phyloP scores from a whole-genome alignment of 2,113 vertebrate genomes.

The Phodopus roborovskii region DNA sequence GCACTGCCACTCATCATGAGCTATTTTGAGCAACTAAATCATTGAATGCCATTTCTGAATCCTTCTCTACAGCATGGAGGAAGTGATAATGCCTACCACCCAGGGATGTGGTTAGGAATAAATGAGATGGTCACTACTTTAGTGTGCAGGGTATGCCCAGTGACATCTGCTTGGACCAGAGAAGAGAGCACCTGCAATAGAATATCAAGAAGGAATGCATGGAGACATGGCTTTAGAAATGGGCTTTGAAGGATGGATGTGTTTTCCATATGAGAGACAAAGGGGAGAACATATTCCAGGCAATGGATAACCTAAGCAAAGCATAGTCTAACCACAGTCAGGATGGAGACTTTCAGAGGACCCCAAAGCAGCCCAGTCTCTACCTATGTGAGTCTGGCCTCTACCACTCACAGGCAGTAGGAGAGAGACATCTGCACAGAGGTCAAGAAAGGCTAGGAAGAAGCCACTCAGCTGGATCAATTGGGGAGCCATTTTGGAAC shows the following conservation, averaged over 20 bases:
- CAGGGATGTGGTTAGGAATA: conserved; percentile 40
- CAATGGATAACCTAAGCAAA: neutral
- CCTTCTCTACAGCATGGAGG: conserved; percentile 36
- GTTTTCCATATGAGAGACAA: neutral
- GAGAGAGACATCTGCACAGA: neutral
- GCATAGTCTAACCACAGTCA: neutral
- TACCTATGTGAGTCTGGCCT: neutral
- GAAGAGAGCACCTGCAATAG: neutral
- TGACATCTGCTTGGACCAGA: neutral
- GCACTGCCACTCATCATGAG: neutral
- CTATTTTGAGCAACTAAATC: conserved; percentile 52
- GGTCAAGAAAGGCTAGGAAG: neutral
- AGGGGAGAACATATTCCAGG: neutral
- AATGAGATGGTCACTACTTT: conserved; percentile 5
- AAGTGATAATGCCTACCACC: conserved; percentile 50
- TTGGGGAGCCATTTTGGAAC: neutral
- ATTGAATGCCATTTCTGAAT: neutral
- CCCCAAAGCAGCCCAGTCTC: neutral
- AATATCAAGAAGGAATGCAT: neutral
- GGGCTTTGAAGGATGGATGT: neutral
- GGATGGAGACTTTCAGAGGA: neutral
- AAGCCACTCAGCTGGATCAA: neutral
- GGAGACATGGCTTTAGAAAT: neutral
- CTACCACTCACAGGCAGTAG: neutral
- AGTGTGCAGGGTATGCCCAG: neutral